phyloP scores from a whole-genome alignment of 1,140 invertebrate genomes.

The Sesamia nonagrioides region DNA sequence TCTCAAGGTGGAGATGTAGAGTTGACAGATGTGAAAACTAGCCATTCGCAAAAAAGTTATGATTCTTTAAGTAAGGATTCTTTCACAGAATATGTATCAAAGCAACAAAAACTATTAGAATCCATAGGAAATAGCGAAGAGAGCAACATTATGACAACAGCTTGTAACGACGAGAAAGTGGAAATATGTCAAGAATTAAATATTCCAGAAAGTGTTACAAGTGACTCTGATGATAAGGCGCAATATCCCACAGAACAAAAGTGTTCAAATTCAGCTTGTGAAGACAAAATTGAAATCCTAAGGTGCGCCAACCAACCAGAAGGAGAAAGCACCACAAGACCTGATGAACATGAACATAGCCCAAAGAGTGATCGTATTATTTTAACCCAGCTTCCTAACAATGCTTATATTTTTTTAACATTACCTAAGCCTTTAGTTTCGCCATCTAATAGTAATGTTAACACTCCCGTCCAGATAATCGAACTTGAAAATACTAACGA shows the following conservation, averaged over 20 bases:
- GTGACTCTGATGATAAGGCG: not conserved
- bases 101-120: not conserved
- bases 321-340: not conserved
- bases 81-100: not conserved
- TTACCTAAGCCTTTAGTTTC: slow-evolving; percentile 66
- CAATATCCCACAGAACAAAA: not conserved
- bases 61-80: slow-evolving; percentile 12
- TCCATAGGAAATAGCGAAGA: not conserved
- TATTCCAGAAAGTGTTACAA: not conserved
- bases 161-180: not conserved
- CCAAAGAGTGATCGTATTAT: slow-evolving; percentile 47
- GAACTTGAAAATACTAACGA: slow-evolving; percentile 56
- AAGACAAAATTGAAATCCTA: not conserved
- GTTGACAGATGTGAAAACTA: slow-evolving; percentile 25
- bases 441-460: slow-evolving; percentile 53
- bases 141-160: not conserved
- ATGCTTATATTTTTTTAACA: slow-evolving; percentile 73
- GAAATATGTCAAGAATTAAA: not conserved
- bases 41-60: not conserved
- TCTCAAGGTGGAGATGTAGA: slow-evolving; percentile 35
- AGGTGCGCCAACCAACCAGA: not conserved
- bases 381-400: slow-evolving; percentile 62
- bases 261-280: not conserved
- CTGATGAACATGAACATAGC: slow-evolving; percentile 35
- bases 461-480: slow-evolving; percentile 45